A percentile compares a stretch with the other conserved stretches of the same genome.
Conservation (phyloP, 2,888 invertebrate species). For the Metopia argyrocephala region DNA sequence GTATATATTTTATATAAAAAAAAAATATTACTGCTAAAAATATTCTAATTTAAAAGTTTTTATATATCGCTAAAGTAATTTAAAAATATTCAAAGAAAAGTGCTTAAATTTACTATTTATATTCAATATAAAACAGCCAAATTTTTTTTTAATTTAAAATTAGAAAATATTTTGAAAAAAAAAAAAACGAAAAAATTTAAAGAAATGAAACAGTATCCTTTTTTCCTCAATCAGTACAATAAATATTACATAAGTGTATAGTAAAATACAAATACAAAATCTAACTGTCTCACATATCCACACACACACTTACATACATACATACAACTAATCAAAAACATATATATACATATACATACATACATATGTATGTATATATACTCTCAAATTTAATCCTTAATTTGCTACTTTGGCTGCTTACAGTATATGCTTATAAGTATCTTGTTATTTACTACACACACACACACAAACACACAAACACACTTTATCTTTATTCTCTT, state of each 20-base stretch:
- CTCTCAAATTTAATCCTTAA: conserved; percentile 40
- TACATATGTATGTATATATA: no score
- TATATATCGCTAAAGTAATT: background rate
- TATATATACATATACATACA: background rate
- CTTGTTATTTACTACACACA: conserved; percentile 3
- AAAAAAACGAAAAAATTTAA: conserved; percentile 7
- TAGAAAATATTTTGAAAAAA: no score
- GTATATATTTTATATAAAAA: conserved; percentile 15
- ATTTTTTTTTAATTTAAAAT: no score
- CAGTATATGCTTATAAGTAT: conserved; percentile 46
- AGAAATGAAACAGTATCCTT: conserved; percentile 45
- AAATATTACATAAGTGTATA: conserved; percentile 66
- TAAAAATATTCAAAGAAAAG: background rate
- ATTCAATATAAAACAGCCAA: no score
- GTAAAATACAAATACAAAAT: conserved; percentile 45
- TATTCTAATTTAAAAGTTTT: conserved; percentile 21
- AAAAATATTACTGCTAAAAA: conserved; percentile 14
- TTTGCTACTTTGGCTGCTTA: conserved; percentile 49
- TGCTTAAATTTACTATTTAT: no score
- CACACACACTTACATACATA: background rate
- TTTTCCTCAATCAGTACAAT: conserved; percentile 37
- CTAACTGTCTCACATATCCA: conserved; percentile 20
- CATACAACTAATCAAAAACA: background rate
- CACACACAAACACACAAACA: background rate
- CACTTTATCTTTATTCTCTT: no score